phyloP scores from a whole-genome alignment of 2,888 invertebrate species.

The Limnephilus auricula region DNA sequence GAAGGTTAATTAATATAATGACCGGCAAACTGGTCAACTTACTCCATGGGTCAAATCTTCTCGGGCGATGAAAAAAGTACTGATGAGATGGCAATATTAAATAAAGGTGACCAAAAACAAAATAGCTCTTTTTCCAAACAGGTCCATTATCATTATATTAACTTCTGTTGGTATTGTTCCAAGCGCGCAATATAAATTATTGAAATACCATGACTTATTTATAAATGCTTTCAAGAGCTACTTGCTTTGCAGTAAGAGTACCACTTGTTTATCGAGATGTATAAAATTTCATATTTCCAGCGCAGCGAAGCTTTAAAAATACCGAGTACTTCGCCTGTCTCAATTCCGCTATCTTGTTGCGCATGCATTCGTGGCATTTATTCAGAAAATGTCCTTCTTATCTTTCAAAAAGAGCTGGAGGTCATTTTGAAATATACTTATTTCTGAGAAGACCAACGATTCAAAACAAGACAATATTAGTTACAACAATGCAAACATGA shows the following conservation, averaged over 20 bases:
- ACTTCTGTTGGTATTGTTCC: neutral
- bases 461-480: neutral
- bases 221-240: neutral
- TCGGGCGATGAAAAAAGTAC: neutral
- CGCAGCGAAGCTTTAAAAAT: neutral
- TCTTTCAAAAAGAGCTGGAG: neutral
- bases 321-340: neutral
- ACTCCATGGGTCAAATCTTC: neutral
- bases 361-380: neutral
- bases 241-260: neutral
- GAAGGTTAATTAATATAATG: no score
- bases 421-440: neutral
- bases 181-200: neutral
- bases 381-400: neutral
- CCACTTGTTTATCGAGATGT: neutral
- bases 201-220: neutral
- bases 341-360: neutral
- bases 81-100: neutral
- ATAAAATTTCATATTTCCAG: neutral
- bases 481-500: neutral
- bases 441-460: neutral
- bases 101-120: no score
- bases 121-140: no score
- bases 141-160: neutral
- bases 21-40: no score